phyloP scores from a whole-genome alignment of 1,140 invertebrate species.

The Bursaphelenchus mucronatus region DNA sequence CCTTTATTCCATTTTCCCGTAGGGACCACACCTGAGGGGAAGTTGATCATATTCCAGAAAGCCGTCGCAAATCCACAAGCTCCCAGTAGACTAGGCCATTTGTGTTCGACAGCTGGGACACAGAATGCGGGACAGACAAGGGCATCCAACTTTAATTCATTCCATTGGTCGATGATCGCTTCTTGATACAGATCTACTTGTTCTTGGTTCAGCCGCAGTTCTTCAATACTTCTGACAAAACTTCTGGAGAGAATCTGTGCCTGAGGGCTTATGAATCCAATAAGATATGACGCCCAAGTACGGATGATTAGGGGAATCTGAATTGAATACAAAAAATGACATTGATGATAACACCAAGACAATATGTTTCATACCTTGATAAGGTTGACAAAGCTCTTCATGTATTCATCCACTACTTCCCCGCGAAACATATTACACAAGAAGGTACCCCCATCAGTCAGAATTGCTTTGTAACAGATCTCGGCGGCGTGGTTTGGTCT shows the following conservation, averaged over 20 bases:
- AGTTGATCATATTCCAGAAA: slow-evolving; percentile 45
- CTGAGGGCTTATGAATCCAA: slow-evolving; percentile 35
- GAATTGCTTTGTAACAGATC: slow-evolving; percentile 44
- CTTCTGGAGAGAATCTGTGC: slow-evolving; percentile 24
- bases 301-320: slow-evolving; percentile 50
- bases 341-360: too few relatives aligned
- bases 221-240: slow-evolving; percentile 32
- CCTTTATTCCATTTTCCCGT: slow-evolving; percentile 23
- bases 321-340: slow-evolving; percentile 4
- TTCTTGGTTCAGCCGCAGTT: slow-evolving; percentile 16
- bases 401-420: slow-evolving; percentile 50
- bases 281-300: slow-evolving; percentile 24
- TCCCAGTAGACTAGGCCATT: slow-evolving; percentile 35
- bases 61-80: slow-evolving; percentile 48
- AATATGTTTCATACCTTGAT: slow-evolving; percentile 35
- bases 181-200: slow-evolving; percentile 29
- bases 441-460: slow-evolving; percentile 53
- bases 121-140: slow-evolving; percentile 55
- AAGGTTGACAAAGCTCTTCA: slow-evolving; percentile 47
- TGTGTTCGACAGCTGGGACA: slow-evolving; percentile 46
- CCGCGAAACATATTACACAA: slow-evolving; percentile 42
- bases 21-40: slow-evolving; percentile 45
- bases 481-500: slow-evolving; percentile 33
- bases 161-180: slow-evolving; percentile 46
- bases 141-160: slow-evolving; percentile 46